A percentile compares a stretch with the other conserved stretches of the same genome.
Evolutionary conservation across 1,140 invertebrate genomes (phyloP).

Genomic region (Drosophila biarmipes): DNA sequence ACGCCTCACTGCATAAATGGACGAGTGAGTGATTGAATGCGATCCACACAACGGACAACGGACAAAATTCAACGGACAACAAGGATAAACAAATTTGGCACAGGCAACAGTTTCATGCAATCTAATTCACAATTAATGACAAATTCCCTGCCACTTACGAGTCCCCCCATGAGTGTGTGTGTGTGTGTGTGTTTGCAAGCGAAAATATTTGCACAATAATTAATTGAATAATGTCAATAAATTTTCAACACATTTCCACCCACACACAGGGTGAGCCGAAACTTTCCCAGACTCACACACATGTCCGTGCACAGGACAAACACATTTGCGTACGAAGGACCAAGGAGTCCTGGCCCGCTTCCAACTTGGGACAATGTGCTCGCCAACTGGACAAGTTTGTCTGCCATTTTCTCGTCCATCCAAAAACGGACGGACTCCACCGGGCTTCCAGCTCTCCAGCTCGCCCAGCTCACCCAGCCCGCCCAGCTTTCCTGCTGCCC

Average conservation of each 20-base stretch:
- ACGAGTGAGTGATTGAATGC: constrained; percentile 48
- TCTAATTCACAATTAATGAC: constrained; percentile 83
- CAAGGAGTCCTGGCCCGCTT: constrained; percentile 29
- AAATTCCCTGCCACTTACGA: constrained; percentile 80
- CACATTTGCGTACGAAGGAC: constrained; percentile 74
- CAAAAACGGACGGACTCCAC: constrained; percentile 12
- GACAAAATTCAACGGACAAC: constrained; percentile 11
- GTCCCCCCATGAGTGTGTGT: constrained; percentile 6
- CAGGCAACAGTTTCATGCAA: constrained; percentile 74
- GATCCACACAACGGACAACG: constrained; percentile 8
- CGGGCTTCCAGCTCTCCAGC: constrained; percentile 3
- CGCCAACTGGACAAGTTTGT: constrained; percentile 74
- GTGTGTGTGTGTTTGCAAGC: constrained; percentile 30
- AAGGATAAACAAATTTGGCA: constrained; percentile 57
- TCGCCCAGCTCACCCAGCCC: no score
- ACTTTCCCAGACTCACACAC: constrained; percentile 65
- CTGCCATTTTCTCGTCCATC: constrained; percentile 34
- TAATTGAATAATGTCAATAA: constrained; percentile 84
- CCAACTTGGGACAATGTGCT: constrained; percentile 62
- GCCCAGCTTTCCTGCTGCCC: constrained; percentile 16
- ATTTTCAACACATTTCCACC: constrained; percentile 82
- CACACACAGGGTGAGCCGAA: constrained; percentile 53
- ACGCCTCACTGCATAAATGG: constrained; percentile 73
- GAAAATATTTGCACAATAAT: constrained; percentile 84
- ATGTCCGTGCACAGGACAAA: constrained; percentile 77